Conservation (phyloP, 2,113 vertebrate genomes). For the Rhea americana region DNA sequence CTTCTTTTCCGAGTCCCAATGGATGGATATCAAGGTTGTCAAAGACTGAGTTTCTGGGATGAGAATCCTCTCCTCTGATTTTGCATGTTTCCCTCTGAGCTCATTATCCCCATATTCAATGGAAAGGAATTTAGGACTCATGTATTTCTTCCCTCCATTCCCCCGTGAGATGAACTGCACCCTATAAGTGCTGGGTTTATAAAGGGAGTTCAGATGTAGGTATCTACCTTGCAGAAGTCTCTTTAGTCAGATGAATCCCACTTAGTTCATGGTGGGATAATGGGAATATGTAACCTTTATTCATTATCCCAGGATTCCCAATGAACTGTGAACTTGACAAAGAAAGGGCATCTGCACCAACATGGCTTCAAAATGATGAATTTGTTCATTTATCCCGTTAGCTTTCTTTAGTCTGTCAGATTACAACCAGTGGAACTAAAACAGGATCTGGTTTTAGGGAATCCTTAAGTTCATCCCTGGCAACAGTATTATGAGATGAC, state of each 20-base stretch:
- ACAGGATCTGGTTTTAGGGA: neutral
- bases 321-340: neutral
- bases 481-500: neutral
- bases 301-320: neutral
- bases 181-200: neutral
- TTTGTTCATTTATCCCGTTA: neutral
- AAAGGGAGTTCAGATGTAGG: neutral
- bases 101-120: neutral
- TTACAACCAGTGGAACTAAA: neutral
- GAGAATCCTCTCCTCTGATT: neutral
- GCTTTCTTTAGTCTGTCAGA: neutral
- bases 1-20: neutral
- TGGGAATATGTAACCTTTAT: neutral
- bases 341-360: neutral
- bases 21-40: neutral
- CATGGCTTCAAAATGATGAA: neutral
- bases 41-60: neutral
- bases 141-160: neutral
- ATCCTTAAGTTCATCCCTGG: neutral
- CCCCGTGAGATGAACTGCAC: neutral
- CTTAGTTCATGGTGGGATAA: neutral
- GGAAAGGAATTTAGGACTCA: neutral
- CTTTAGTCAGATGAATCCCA: neutral
- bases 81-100: neutral
- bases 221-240: neutral